Conservation (phyloP, 1,140 invertebrate species). For the Trichonephila clavipes region DNA sequence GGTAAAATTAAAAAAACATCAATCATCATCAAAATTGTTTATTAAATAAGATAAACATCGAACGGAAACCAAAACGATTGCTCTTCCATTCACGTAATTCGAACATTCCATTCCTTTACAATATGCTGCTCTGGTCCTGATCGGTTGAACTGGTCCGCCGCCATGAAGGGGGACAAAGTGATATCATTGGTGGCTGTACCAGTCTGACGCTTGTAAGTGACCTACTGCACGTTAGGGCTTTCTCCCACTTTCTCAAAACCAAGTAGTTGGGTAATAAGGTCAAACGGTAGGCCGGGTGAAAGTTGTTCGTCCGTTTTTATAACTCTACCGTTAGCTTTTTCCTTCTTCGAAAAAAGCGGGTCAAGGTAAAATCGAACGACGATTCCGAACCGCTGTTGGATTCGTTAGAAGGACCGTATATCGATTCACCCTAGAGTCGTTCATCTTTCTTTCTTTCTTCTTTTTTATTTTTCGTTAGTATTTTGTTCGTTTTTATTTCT, state of each 20-base stretch:
- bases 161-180: not conserved
- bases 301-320: constrained; percentile 46
- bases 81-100: not conserved
- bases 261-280: constrained; percentile 16
- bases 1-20: too few relatives aligned
- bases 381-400: not conserved
- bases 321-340: constrained; percentile 33
- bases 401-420: not conserved
- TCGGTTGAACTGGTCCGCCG: not conserved
- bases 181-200: not conserved
- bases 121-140: not conserved
- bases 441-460: not conserved
- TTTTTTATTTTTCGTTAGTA: not conserved
- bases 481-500: not conserved
- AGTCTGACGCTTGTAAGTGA: not conserved
- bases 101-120: not conserved
- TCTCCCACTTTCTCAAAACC: not conserved
- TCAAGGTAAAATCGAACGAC: constrained; percentile 42
- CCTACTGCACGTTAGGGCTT: constrained; percentile 11
- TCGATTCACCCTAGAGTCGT: not conserved
- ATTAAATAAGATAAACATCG: constrained; percentile 1
- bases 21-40: not conserved
- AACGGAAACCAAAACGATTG: not conserved
- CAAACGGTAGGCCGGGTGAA: constrained; percentile 3
- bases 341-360: not conserved